Evolutionary conservation across 2,113 vertebrate species (phyloP), one percentile per base, ranked within the genome.

Genomic region (Paralichthys olivaceus): DNA sequence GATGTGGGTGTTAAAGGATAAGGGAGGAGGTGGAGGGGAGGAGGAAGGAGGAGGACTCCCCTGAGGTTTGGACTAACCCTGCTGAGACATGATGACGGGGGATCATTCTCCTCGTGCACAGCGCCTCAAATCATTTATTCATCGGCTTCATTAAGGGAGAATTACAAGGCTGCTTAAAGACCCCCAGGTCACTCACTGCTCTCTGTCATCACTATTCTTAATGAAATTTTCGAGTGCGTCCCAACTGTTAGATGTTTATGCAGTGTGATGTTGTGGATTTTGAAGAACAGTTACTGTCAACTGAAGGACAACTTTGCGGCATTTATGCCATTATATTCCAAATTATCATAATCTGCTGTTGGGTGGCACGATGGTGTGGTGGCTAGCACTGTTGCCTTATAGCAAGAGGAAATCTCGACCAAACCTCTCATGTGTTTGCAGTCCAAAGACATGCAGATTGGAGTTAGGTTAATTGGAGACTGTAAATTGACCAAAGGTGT

Each of bases 141-240:
- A 93, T 89, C 78, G n/a, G 71, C 88, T 91, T 92, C 88, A 91
- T 93, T 91, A 90, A 83, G 87, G 80, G 67, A 76, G 80, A 92
- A 86, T 87, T 90, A 89, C 83, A 90, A 84, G 86, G 70, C 87
- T 85, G 78, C 84, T 85, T 84, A 84, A 88, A 68, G 69, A 87
- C 84, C 88, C 80, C 45, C 83, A 81, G 90, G 90, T 92, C 90
- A 88, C 69, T 70, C 47, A 11, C 66, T 72, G 63, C 65, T 77
- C 83, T 80, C 83, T 64, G 68, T 77, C 81, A 80, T 70, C 40
- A 71, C 72, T 76, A 55, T 71, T 87, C 64, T 43, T 59, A 87
- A 90, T 83, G 82, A 87, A 86, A 81, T 70, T 76, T 81, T 75
- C 80, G 69, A 58, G 77, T 81, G 73, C 64, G 66, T 85, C 76